Conservation (phyloP, 2,797 vertebrate species). For the Benthosema pterotum region DNA sequence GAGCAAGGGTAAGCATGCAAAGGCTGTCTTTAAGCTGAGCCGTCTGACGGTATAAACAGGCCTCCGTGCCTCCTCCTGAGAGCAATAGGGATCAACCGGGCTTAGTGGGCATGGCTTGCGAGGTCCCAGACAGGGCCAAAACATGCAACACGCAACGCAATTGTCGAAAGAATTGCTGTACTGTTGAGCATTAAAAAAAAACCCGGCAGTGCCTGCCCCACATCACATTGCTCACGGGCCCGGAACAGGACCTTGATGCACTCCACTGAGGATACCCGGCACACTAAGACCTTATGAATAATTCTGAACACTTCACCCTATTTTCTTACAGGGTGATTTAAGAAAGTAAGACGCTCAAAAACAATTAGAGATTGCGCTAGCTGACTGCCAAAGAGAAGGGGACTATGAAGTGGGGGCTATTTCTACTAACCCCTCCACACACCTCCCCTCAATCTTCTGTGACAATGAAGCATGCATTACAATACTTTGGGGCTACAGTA, state of each 20-base stretch:
- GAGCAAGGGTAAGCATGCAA: conserved; percentile 68
- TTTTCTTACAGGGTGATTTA: conserved; percentile 54
- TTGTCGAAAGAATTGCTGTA: conserved; percentile 54
- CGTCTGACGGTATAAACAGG: conserved; percentile 74
- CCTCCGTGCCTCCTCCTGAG: conserved; percentile 70
- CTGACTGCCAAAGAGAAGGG: conserved; percentile 31
- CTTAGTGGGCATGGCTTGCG: conserved; percentile 76
- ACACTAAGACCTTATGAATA: conserved; percentile 74
- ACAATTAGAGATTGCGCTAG: conserved; percentile 52
- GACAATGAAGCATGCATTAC: conserved; percentile 32
- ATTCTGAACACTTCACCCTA: conserved; percentile 60
- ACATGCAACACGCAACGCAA: conserved; percentile 70
- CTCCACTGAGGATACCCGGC: conserved; percentile 61
- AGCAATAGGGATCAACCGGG: conserved; percentile 79
- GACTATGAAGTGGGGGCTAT: conserved; percentile 33
- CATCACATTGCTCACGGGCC: conserved; percentile 65
- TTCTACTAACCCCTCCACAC: conserved; percentile 12
- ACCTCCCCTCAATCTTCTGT: background rate
- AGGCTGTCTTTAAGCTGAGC: conserved; percentile 68
- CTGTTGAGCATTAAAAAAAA: conserved; percentile 57
- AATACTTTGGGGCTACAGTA: conserved; percentile 28
- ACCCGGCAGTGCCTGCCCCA: conserved; percentile 9
- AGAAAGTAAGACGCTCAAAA: conserved; percentile 44
- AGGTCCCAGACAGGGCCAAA: conserved; percentile 54
- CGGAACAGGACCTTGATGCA: conserved; percentile 69